Base-by-base conservation (phyloP, 2,888 invertebrate genomes). In the Colostygia pectinataria region DNA sequence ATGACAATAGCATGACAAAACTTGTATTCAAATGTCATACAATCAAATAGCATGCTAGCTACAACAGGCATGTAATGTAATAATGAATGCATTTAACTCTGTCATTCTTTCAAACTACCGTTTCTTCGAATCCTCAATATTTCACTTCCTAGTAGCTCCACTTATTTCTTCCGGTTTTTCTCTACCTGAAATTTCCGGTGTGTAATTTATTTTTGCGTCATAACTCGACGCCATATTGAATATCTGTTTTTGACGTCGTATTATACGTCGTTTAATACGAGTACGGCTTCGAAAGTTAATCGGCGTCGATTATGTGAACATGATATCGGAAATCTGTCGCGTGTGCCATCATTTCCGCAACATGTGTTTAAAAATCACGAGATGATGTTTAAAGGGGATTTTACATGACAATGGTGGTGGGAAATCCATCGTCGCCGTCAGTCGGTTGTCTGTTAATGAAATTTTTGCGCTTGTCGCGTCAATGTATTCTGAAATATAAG, bases 301-400 rank as follows among this genome's bases (percentile, higher is more conserved):
- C 84, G 80, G 70, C 72, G 76, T 70, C 81, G 78, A 81, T 84
- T 82, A 83, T 80, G 55, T 67, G 73, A 79, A 80, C 74, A 63
- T 72, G 80, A 77, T 87, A 87, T 89, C 83, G 88, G 88, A 87
- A 88, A 88, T 88, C 81, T 87, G 87, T 83, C 83, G 71, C 65
- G 59, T 59, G 60, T 66, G 71, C 36, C 61, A 63, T 71, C 73
- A 66, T 70, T 75, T 84, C 81, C 85, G 82, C 78, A 74, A 79
- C 89, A 88, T 87, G 65, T 85, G 88, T 77, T 82, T 74, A 74
- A 79, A 71, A 82, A 77, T 77, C 72, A 64, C 63, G 65, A 69
- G 66, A 70, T 67, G 55, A 47, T 48, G 49, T 41, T 47, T 65
- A 55, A 69, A 54, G 61, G 53, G 31, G 60, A 18, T 38, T 68